Base-by-base conservation (phyloP, 2,888 invertebrate species). In the Drosophila algonquin region DNA sequence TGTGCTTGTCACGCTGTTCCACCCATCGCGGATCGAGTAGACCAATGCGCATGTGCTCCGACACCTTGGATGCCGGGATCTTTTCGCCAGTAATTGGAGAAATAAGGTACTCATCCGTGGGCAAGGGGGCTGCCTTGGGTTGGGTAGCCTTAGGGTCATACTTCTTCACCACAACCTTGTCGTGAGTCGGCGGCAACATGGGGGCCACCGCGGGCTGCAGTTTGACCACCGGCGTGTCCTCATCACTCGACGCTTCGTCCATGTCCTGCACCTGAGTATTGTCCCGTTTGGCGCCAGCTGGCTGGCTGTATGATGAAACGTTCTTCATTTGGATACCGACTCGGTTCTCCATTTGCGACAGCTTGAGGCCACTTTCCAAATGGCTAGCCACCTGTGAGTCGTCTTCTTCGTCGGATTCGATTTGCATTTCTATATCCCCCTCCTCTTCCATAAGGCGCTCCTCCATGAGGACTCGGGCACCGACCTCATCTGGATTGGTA, bases 81-180 rank as follows among this genome's bases (percentile, higher is more conserved):
- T 97, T 96, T 92, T 99, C 99, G 46, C 99, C 99, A 0, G 99
- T 99, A 90, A 99, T 97, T 0, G 99, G 99, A 0, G 99, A 99
- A 75, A 99, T 98, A 60, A 99, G 95, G 93, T 96, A 99, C 90
- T 98, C 97, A 89, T 98, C 97, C 0, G 95, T 94, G 6, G 95
- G 93, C 6, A 94, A 94, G 24, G 96, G 94, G 1, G 94, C 93
- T 0, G 94, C 93, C 78, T 94, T 93, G 75, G 92, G 93, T 83
- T 93, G 93, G 82, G 94, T 93, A 91, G 95, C 96, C 92, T 97
- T 99, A 0, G 99, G 99, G 94, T 99, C 98, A 91, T 99, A 99
- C 91, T 98, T 98, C 92, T 98, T 98, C 69, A 99, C 98, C 48
- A 99, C 94, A 30, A 99, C 98, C 90, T 98, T 97, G 91, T 98